These are phyloP conservation scores for Trachelipus rathkii DNA, from an alignment of 1,140 invertebrate species.

Conservation along the genomic window DNA sequence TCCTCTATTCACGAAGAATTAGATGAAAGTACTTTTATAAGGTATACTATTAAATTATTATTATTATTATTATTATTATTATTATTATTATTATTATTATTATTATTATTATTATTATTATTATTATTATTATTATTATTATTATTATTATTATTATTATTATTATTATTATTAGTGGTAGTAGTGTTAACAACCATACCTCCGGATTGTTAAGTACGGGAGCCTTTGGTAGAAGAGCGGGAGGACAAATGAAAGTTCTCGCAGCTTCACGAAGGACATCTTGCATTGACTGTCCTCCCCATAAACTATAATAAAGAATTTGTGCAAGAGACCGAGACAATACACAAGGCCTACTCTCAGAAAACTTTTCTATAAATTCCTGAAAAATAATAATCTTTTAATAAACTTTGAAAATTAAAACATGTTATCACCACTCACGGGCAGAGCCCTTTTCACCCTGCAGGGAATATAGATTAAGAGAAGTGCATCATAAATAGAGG, in stretches of 20 bases:
- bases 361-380: slow-evolving; percentile 93
- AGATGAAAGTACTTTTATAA: no score
- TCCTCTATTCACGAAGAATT: no score
- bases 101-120: slow-evolving; percentile 40
- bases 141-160: not conserved
- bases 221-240: slow-evolving; percentile 68
- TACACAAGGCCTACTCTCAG: slow-evolving; percentile 80
- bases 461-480: no score
- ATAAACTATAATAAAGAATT: slow-evolving; percentile 49
- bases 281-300: slow-evolving; percentile 59
- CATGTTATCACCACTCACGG: no score
- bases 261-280: slow-evolving; percentile 82
- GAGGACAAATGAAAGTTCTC: slow-evolving; percentile 79
- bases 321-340: slow-evolving; percentile 75
- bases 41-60: no score
- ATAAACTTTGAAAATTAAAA: no score
- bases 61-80: no score
- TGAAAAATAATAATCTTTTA: slow-evolving; percentile 50
- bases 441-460: no score
- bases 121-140: slow-evolving; percentile 17
- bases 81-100: no score
- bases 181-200: slow-evolving; percentile 47
- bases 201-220: slow-evolving; percentile 61
- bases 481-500: no score
- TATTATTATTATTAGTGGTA: not conserved